Conservation (phyloP, 1,140 invertebrate species). For the Lepidurus packardi region DNA sequence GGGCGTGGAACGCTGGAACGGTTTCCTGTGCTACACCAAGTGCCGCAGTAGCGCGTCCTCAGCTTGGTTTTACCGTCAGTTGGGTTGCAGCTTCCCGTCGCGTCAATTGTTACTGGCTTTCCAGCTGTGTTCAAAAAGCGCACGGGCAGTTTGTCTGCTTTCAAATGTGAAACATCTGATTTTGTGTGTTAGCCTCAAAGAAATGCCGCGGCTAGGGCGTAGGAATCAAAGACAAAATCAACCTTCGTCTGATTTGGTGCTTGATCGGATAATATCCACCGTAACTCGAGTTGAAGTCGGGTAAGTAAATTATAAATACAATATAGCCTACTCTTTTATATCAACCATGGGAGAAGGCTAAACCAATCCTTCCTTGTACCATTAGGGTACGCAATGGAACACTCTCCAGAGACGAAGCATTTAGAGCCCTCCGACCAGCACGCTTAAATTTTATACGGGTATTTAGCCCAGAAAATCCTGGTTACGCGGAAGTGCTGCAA, state of each 20-base stretch:
- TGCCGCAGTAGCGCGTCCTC: neutral
- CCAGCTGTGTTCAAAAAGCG: neutral
- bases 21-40: too few species aligned
- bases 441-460: neutral
- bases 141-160: neutral
- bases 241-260: neutral
- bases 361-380: neutral
- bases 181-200: neutral
- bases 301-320: neutral
- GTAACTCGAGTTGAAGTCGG: neutral
- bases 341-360: neutral
- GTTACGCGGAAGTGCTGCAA: neutral
- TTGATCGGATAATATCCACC: neutral
- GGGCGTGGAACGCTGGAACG: too few species aligned
- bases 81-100: neutral
- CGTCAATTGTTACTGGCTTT: neutral
- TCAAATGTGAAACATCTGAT: neutral
- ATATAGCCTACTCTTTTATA: neutral
- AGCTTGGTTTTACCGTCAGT: neutral
- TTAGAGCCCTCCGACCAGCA: neutral
- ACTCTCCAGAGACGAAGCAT: neutral
- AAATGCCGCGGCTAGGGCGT: neutral
- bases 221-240: neutral
- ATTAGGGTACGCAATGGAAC: neutral
- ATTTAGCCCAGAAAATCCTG: slow-evolving; percentile 1